Base-by-base conservation (phyloP, 2,888 invertebrate genomes). In the Strigamia transsilvanica region DNA sequence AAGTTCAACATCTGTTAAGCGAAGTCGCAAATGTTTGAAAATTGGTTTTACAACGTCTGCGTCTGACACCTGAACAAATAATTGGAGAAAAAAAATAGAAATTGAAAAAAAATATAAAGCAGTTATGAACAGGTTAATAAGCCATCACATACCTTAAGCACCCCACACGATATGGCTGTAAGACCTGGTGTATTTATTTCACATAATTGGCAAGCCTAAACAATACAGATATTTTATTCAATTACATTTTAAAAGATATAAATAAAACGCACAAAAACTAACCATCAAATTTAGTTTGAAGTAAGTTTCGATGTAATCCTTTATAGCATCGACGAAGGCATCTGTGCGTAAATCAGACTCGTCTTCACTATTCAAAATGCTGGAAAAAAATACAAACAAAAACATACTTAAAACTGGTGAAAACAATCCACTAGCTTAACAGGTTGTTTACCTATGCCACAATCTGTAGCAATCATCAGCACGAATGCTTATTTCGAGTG, bases 31-130 rank as follows among this genome's bases (percentile, higher is more conserved):
- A 73, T 73, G n/a, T 13, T 32, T 2, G 27, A 73, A 73, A 73
- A 73, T 23, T 73, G 27, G 12, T 27, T 73, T 32, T 27, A 73
- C 27, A 73, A 73, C n/a, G 15, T 32, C 73, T 27, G 32, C 27
- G 3, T 73, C 32, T 13, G 23, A 73, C 73, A 73, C 32, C 73
- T 73, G 32, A 73, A 10, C 32, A 73, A 73, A 73, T 32, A 73
- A 73, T 73, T 73, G 7, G n/a, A n/a, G n/a, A 10, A 12, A 51
- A 51, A 51, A 15, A 13, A 51, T 13, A 51, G 1, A 15, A 51
- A 6, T 18, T 32, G 9, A 73, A 73, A 73, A 32, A 73, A 73
- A 73, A 27, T 12, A 32, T 23, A 66, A 66, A 66, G 1, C 7
- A 66, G 21, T 21, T 9, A 12, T 46, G 7, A 46, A n/a, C 15